Conservation (phyloP, 23 tunicate genomes). For the Aplidium turbinatum region DNA sequence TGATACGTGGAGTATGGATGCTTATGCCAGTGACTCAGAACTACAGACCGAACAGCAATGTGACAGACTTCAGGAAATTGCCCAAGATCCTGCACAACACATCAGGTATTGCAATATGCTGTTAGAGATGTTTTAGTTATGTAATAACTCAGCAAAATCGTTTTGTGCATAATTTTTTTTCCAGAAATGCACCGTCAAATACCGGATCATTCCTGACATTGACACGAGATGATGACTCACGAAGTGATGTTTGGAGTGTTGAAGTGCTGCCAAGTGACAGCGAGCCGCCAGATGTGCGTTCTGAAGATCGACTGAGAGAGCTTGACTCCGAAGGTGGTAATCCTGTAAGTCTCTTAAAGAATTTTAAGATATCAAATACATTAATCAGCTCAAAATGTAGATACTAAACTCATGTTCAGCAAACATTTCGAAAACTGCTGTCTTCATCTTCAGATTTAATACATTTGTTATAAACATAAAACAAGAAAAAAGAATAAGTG, state of each 20-base stretch:
- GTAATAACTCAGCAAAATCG: too few species aligned
- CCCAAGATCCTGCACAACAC: slow-evolving; percentile 75
- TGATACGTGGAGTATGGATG: slow-evolving; percentile 99
- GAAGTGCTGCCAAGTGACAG: slow-evolving; percentile 96
- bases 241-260: slow-evolving; percentile 99
- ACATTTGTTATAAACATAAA: too few species aligned
- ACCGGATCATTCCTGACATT: slow-evolving; percentile 45
- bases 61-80: slow-evolving; percentile 70
- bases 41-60: slow-evolving; percentile 69
- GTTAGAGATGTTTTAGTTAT: too few species aligned
- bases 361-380: not conserved
- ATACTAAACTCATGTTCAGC: too few species aligned
- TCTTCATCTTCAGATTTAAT: too few species aligned
- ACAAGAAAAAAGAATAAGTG: too few species aligned
- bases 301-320: slow-evolving; percentile 84
- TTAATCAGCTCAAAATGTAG: not conserved
- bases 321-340: slow-evolving; percentile 69
- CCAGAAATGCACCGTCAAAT: slow-evolving; percentile 17
- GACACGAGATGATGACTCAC: slow-evolving; percentile 86
- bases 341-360: slow-evolving; percentile 34
- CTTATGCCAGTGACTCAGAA: slow-evolving; percentile 91
- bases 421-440: too few species aligned
- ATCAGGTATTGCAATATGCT: slow-evolving; percentile 37
- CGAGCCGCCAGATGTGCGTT: slow-evolving; percentile 80
- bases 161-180: too few species aligned